Percentiles rank a stretch among this genome's conserved stretches.
Conservation (phyloP, 2,797 vertebrate species). For the Discoglossus pictus region DNA sequence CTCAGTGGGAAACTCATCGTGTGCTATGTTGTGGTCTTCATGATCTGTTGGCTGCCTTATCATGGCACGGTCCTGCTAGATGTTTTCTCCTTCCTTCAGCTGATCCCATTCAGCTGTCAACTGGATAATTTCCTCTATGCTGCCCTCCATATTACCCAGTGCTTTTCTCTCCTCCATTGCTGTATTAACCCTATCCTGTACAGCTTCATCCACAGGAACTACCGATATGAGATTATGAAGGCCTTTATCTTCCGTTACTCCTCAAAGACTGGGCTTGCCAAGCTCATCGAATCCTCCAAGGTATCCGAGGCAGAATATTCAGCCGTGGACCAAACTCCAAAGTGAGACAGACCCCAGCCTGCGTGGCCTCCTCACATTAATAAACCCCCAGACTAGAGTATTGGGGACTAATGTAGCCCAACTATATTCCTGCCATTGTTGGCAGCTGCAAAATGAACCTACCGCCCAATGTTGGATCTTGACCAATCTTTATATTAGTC, state of each 20-base stretch:
- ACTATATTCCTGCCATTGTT: slow-evolving; percentile 40
- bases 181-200: slow-evolving; percentile 95
- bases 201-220: slow-evolving; percentile 93
- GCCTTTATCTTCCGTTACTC: slow-evolving; percentile 98
- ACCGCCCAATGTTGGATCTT: slow-evolving; percentile 31
- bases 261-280: slow-evolving; percentile 87
- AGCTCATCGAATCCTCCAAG: slow-evolving; percentile 84
- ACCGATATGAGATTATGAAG: slow-evolving; percentile 96
- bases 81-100: slow-evolving; percentile 80
- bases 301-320: slow-evolving; percentile 88
- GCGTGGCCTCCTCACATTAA: slow-evolving; percentile 3
- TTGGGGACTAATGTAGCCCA: slow-evolving; percentile 40
- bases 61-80: slow-evolving; percentile 83
- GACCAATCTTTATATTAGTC: background rate
- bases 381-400: slow-evolving; percentile 37
- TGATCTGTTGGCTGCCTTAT: slow-evolving; percentile 94
- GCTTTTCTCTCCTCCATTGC: slow-evolving; percentile 92
- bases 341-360: slow-evolving; percentile 56
- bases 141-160: slow-evolving; percentile 89
- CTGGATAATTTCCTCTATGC: slow-evolving; percentile 86
- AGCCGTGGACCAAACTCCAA: slow-evolving; percentile 71
- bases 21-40: slow-evolving; percentile 90
- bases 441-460: slow-evolving; percentile 39
- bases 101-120: slow-evolving; percentile 83
- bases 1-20: slow-evolving; percentile 88